A percentile compares a stretch with the other conserved stretches of the same genome.
Conservation (phyloP, 2,113 vertebrate genomes). For the Kryptolebias marmoratus region DNA sequence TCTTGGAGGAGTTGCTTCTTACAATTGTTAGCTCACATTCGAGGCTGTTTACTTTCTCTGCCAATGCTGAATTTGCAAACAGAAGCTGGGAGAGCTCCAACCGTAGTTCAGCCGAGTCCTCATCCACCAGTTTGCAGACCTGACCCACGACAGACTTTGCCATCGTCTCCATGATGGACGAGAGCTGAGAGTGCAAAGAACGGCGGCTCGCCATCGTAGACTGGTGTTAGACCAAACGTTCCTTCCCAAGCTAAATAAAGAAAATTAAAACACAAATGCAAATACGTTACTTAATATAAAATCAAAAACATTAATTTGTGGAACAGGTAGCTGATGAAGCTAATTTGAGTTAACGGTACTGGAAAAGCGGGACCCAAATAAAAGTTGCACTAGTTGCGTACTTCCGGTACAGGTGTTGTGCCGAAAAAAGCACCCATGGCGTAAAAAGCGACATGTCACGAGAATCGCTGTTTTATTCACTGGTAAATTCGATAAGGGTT, state of each 20-base stretch:
- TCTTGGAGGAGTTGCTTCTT: slow-evolving; percentile 32
- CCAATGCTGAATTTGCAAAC: slow-evolving; percentile 60
- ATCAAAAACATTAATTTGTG: background rate
- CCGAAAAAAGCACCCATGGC: background rate
- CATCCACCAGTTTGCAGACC: slow-evolving; percentile 72
- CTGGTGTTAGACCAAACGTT: background rate
- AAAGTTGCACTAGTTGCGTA: slow-evolving; percentile 51
- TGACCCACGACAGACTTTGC: slow-evolving; percentile 63
- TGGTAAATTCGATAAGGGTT: too few relatives aligned
- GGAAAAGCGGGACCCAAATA: slow-evolving; percentile 57
- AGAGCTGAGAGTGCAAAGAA: slow-evolving; percentile 69
- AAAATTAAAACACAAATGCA: background rate
- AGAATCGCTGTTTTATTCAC: background rate
- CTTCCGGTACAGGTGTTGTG: slow-evolving; percentile 52
- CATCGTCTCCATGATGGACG: slow-evolving; percentile 75
- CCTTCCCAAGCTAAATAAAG: background rate
- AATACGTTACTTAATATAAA: background rate
- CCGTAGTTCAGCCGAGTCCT: slow-evolving; percentile 63
- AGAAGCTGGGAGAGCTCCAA: slow-evolving; percentile 62
- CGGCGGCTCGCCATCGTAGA: slow-evolving; percentile 46
- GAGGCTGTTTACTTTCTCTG: slow-evolving; percentile 63
- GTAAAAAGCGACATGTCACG: background rate
- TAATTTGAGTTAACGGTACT: slow-evolving; percentile 5
- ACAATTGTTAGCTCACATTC: slow-evolving; percentile 56
- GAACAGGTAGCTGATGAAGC: slow-evolving; percentile 4